Evolutionary conservation across 2,888 invertebrate genomes (phyloP).

Genomic region (Scaptomyza parva): DNA sequence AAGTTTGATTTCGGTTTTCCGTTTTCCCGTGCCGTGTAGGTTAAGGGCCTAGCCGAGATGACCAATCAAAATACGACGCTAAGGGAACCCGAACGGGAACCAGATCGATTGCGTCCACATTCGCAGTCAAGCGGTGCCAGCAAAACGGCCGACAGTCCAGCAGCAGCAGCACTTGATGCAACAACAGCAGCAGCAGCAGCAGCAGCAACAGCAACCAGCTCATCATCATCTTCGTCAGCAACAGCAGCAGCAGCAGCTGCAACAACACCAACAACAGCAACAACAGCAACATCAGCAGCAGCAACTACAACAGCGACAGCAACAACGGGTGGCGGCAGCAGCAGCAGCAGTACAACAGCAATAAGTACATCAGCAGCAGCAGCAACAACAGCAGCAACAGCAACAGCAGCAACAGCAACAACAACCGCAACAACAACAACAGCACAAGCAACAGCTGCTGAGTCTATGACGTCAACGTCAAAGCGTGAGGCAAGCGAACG

Average conservation of each 20-base stretch:
- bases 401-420: conserved; percentile 37
- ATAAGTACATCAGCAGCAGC: conserved; percentile 42
- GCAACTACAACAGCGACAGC: conserved; percentile 41
- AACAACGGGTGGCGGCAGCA: conserved; percentile 27
- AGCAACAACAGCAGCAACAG: conserved; percentile 76
- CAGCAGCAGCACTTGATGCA: conserved; percentile 84
- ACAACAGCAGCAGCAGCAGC: conserved; percentile 74
- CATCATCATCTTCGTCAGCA: conserved; percentile 39
- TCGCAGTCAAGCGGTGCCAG: conserved; percentile 79
- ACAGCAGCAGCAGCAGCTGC: conserved; percentile 67
- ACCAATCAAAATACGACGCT: conserved; percentile 90
- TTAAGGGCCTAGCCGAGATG: conserved; percentile 97
- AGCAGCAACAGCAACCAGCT: conserved; percentile 51
- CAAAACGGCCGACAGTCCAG: conserved; percentile 66
- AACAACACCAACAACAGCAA: conserved; percentile 41
- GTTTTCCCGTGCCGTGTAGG: no score
- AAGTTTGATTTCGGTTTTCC: background rate
- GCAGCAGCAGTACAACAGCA: conserved; percentile 59
- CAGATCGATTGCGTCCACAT: conserved; percentile 84
- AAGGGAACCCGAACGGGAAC: conserved; percentile 86
- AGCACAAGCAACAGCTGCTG: conserved; percentile 36
- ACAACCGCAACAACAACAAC: conserved; percentile 79
- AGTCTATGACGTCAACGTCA: conserved; percentile 34
- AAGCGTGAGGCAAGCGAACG: conserved; percentile 82
- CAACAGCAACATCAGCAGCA: conserved; percentile 39